phyloP scores from a whole-genome alignment of 2,888 invertebrate species.

The Chaitophorus viminalis region DNA sequence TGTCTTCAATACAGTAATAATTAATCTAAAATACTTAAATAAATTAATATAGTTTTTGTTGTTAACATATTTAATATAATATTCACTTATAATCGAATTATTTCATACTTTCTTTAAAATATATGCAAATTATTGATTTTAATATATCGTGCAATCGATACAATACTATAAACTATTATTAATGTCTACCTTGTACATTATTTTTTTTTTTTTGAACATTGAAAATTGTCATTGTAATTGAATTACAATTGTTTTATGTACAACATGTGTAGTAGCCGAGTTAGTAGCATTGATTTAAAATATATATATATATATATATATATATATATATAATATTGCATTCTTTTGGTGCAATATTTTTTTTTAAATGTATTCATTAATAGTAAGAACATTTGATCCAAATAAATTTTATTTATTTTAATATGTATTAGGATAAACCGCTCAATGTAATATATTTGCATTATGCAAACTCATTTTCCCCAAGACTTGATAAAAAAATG shows the following conservation, averaged over 20 bases:
- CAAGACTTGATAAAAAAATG: constrained; percentile 8
- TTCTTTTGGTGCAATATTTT: neutral
- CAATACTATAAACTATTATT: too few species aligned
- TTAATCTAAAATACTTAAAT: neutral
- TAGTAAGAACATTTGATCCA: neutral
- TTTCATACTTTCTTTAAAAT: too few species aligned
- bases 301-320: too few species aligned
- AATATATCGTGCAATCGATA: neutral
- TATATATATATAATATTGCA: neutral
- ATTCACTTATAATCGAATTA: too few species aligned
- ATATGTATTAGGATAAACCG: neutral
- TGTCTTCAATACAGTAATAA: neutral
- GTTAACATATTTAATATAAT: neutral
- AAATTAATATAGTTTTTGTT: neutral
- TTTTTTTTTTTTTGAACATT: too few species aligned
- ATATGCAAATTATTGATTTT: neutral
- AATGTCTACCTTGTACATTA: too few species aligned
- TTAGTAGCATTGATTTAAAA: too few species aligned
- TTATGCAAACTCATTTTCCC: constrained; percentile 22
- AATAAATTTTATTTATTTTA: neutral
- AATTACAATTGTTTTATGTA: too few species aligned
- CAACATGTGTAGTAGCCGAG: too few species aligned
- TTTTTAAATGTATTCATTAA: neutral
- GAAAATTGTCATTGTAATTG: too few species aligned
- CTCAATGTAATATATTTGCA: constrained; percentile 6